Evolutionary conservation across 2,888 invertebrate genomes (phyloP).

Genomic region (Campoplex nolae): DNA sequence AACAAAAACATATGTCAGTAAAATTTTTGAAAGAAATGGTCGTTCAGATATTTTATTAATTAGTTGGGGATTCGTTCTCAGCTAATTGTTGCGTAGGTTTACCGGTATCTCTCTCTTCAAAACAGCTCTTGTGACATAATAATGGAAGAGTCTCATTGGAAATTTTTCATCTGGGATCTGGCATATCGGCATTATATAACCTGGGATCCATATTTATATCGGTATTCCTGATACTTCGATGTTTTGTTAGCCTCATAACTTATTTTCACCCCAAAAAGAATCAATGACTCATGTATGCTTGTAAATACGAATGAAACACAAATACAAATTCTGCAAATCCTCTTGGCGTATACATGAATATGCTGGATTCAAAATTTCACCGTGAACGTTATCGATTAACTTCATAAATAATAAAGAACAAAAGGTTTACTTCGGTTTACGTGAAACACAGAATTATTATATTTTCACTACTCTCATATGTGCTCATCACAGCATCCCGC

Average conservation of each 20-base stretch:
- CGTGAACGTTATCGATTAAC: neutral
- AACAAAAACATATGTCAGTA: neutral
- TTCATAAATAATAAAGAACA: conserved; percentile 52
- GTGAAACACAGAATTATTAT: neutral
- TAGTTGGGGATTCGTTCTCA: too few species aligned
- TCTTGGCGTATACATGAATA: neutral
- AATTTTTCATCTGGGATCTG: neutral
- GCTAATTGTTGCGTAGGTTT: too few species aligned
- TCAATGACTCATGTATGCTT: neutral
- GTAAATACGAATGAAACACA: neutral
- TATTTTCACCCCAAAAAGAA: neutral
- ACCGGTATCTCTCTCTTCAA: neutral
- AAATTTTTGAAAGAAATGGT: neutral
- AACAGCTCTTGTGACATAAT: neutral
- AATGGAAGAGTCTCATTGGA: neutral
- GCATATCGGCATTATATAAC: neutral
- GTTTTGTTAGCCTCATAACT: neutral
- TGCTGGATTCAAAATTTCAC: neutral
- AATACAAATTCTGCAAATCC: neutral
- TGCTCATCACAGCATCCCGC: neutral
- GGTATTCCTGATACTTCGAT: neutral
- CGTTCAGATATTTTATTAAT: too few species aligned
- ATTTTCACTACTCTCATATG: neutral
- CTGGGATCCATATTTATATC: neutral
- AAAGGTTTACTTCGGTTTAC: conserved; percentile 42